Percentiles rank a stretch among this genome's conserved stretches.
Conservation (phyloP, 37 sponge, comb jelly and placozoan genomes). For the Lycopodina hypogea region DNA sequence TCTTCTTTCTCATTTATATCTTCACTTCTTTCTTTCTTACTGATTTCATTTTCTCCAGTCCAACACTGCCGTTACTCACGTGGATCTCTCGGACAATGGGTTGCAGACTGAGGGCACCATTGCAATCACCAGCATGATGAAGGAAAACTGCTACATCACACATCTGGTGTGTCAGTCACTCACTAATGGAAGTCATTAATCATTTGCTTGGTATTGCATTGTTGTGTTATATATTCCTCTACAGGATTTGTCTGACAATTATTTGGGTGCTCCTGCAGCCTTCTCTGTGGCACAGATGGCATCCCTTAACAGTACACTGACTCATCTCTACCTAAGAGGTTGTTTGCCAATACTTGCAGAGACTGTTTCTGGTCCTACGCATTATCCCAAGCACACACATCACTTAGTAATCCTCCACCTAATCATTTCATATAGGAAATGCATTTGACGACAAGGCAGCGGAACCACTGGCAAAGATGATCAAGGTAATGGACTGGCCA, state of each 20-base stretch:
- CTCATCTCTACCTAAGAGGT: slow-evolving; percentile 65
- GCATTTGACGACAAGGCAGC: slow-evolving; percentile 79
- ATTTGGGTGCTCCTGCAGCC: slow-evolving; percentile 71
- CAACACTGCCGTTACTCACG: slow-evolving; percentile 80
- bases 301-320: slow-evolving; percentile 56
- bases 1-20: background rate
- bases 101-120: slow-evolving; percentile 80
- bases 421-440: slow-evolving; percentile 57
- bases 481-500: slow-evolving; percentile 74
- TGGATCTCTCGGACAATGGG: slow-evolving; percentile 91
- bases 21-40: background rate
- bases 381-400: too few species aligned
- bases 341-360: background rate
- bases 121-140: slow-evolving; percentile 90
- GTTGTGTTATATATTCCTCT: too few species aligned
- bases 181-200: background rate
- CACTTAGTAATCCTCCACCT: background rate
- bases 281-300: slow-evolving; percentile 60
- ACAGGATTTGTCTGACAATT: slow-evolving; percentile 79
- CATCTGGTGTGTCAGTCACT: slow-evolving; percentile 46
- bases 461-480: slow-evolving; percentile 72
- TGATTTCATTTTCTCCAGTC: slow-evolving; percentile 38
- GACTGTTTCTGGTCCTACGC: too few species aligned
- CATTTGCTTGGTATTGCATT: background rate
- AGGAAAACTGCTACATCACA: slow-evolving; percentile 95